Conservation (phyloP, 1,140 invertebrate species). For the Daktulosphaira vitifoliae region DNA sequence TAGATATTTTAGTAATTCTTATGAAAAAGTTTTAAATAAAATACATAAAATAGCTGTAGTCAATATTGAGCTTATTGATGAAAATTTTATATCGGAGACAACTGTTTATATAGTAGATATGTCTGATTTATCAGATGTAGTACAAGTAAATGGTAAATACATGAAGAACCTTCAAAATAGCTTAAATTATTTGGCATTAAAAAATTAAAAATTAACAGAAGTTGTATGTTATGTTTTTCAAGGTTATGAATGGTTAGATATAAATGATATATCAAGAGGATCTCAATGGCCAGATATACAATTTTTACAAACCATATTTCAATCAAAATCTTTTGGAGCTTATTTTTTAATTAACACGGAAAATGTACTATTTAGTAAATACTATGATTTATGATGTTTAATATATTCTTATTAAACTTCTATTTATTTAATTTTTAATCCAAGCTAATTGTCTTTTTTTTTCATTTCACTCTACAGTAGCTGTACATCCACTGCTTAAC, state of each 20-base stretch:
- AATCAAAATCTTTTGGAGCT: slow-evolving; percentile 5
- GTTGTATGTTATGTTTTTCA: background rate
- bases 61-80: slow-evolving; percentile 1
- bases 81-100: background rate
- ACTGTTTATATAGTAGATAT: slow-evolving; percentile 1
- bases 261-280: background rate
- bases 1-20: background rate
- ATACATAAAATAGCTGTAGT: slow-evolving; percentile 18
- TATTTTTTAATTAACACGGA: slow-evolving; percentile 6
- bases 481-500: too few relatives aligned
- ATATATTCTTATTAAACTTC: too few relatives aligned
- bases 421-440: too few relatives aligned
- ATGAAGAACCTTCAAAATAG: background rate
- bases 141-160: background rate
- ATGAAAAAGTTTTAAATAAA: background rate
- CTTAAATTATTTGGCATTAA: background rate
- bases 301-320: slow-evolving; percentile 3
- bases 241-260: slow-evolving; percentile 3
- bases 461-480: too few relatives aligned
- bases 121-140: background rate
- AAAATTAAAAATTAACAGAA: too few relatives aligned
- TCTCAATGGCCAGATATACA: background rate
- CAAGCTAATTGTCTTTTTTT: too few relatives aligned
- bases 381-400: background rate
- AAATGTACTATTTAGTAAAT: slow-evolving; percentile 14